Evolutionary conservation across 2,113 vertebrate species (phyloP).

Genomic region (Galeopterus variegatus): DNA sequence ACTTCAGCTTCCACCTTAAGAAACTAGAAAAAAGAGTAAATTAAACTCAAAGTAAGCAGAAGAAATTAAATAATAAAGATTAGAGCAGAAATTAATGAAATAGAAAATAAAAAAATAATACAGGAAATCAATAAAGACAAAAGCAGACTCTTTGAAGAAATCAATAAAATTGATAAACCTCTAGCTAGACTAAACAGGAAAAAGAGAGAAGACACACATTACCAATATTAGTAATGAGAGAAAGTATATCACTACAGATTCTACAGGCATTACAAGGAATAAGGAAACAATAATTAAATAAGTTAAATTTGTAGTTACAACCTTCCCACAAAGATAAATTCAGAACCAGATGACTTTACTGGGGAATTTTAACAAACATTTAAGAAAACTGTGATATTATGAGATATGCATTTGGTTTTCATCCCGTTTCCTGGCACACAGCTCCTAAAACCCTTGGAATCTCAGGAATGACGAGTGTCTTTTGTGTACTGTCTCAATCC

Average conservation of each 20-base stretch:
- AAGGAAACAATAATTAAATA: background rate
- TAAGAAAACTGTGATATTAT: background rate
- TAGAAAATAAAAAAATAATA: constrained; percentile 38
- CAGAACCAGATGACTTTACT: background rate
- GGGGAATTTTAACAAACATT: constrained; percentile 20
- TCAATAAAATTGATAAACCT: constrained; percentile 50
- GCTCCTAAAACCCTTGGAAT: background rate
- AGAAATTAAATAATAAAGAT: constrained; percentile 16
- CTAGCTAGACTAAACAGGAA: background rate
- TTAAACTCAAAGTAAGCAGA: background rate
- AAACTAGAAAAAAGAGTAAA: background rate
- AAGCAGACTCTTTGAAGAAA: constrained; percentile 49
- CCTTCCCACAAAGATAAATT: background rate
- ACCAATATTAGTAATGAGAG: background rate
- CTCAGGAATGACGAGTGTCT: background rate
- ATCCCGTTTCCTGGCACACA: background rate
- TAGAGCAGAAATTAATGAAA: constrained; percentile 14
- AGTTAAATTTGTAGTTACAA: constrained; percentile 38
- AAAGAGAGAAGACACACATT: background rate
- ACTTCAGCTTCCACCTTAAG: background rate
- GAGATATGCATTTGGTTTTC: background rate
- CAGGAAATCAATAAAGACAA: constrained; percentile 9
- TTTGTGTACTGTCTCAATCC: background rate
- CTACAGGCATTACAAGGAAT: constrained; percentile 4
- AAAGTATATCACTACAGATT: background rate